Evolutionary conservation across 2,797 vertebrate genomes (phyloP).

Genomic region (Lepus townsendii): DNA sequence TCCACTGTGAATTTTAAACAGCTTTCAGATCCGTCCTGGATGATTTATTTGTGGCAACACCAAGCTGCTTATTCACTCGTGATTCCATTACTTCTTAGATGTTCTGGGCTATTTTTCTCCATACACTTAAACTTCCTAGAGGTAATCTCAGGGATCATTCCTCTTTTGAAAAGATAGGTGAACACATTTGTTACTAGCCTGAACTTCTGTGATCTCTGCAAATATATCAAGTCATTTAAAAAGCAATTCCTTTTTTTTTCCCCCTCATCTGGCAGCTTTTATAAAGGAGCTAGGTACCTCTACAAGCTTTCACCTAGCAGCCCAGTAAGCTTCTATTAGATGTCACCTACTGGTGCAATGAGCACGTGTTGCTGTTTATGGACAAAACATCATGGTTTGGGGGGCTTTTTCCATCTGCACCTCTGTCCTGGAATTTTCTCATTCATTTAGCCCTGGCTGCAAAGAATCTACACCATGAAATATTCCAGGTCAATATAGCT

Average conservation of each 20-base stretch:
- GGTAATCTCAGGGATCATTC: conserved; percentile 73
- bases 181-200: conserved; percentile 60
- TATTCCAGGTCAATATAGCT: not conserved
- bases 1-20: conserved; percentile 81
- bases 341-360: not conserved
- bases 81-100: conserved; percentile 79
- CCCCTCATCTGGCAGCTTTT: conserved; percentile 31
- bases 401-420: not conserved
- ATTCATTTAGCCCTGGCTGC: not conserved
- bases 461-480: not conserved
- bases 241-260: conserved; percentile 61
- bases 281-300: not conserved
- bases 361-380: not conserved
- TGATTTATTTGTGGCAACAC: conserved; percentile 79
- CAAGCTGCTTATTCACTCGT: conserved; percentile 73
- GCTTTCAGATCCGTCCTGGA: conserved; percentile 51
- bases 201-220: conserved; percentile 73
- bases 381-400: not conserved
- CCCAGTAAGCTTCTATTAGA: not conserved
- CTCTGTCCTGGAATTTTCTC: not conserved
- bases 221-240: conserved; percentile 77
- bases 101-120: conserved; percentile 76
- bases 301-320: not conserved
- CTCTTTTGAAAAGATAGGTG: conserved; percentile 71
- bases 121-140: conserved; percentile 72